phyloP scores from a whole-genome alignment of 2,113 vertebrate species.

The Megaleporinus macrocephalus region DNA sequence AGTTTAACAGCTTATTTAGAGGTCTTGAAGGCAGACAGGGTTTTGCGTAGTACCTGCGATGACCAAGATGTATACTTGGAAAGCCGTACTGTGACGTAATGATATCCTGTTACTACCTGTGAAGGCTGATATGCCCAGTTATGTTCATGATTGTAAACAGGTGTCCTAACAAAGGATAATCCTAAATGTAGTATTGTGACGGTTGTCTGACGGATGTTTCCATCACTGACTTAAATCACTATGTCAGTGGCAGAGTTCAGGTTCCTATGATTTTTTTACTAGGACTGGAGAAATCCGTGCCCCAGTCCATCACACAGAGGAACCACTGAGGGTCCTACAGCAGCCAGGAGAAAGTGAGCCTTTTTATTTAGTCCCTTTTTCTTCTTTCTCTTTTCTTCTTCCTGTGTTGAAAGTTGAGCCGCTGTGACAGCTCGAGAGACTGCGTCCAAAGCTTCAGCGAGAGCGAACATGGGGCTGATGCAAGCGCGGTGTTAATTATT shows the following conservation, averaged over 20 bases:
- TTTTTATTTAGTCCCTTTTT: constrained; percentile 7
- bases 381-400: constrained; percentile 3
- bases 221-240: not conserved
- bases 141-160: too few relatives aligned
- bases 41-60: too few relatives aligned
- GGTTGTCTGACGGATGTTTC: too few relatives aligned
- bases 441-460: constrained; percentile 24
- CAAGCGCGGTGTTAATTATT: constrained; percentile 72
- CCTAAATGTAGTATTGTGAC: too few relatives aligned
- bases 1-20: too few relatives aligned
- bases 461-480: constrained; percentile 58
- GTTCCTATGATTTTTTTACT: not conserved
- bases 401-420: constrained; percentile 25
- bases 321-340: not conserved
- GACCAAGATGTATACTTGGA: too few relatives aligned
- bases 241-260: not conserved
- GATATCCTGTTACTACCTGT: too few relatives aligned
- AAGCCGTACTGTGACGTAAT: too few relatives aligned
- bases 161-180: too few relatives aligned
- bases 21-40: too few relatives aligned
- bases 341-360: not conserved
- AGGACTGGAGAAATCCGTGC: not conserved
- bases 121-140: too few relatives aligned
- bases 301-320: not conserved
- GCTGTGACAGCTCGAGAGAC: constrained; percentile 24